Conservation (phyloP, 2,888 invertebrate species). For the Ptycholaimellus sp. region DNA sequence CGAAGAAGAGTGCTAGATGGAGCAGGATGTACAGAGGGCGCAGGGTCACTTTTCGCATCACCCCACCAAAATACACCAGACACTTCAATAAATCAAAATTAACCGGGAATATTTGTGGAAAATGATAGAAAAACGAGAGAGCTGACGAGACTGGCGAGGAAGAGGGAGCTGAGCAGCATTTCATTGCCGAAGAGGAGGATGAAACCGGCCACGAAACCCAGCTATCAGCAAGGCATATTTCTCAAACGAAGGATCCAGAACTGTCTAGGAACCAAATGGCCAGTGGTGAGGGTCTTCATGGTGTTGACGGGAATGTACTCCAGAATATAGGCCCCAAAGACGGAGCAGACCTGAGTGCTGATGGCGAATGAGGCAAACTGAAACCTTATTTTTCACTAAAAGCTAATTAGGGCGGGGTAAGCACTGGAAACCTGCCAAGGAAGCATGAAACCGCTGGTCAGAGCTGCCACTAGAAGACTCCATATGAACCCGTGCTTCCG, state of each 20-base stretch:
- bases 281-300: conserved; percentile 28
- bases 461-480: conserved; percentile 19
- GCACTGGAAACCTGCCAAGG: conserved; percentile 29
- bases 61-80: conserved; percentile 9
- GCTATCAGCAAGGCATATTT: too few relatives aligned
- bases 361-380: conserved; percentile 62
- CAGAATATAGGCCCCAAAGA: conserved; percentile 43
- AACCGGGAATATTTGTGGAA: neutral
- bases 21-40: conserved; percentile 13
- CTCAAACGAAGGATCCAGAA: too few relatives aligned
- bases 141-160: conserved; percentile 28
- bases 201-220: conserved; percentile 29
- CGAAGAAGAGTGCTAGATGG: conserved; percentile 9
- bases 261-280: conserved; percentile 33
- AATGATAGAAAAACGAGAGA: conserved; percentile 11
- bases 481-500: conserved; percentile 4
- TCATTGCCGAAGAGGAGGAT: conserved; percentile 37
- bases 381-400: conserved; percentile 30
- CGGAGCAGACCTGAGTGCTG: conserved; percentile 46
- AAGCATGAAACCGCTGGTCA: conserved; percentile 29
- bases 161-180: conserved; percentile 36
- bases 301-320: conserved; percentile 25
- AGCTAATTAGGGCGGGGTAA: neutral
- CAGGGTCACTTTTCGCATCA: conserved; percentile 8
- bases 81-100: conserved; percentile 1